These are phyloP conservation scores for Zaprionus taronus DNA, from an alignment of 1,140 invertebrate species.

Conservation along the genomic window DNA sequence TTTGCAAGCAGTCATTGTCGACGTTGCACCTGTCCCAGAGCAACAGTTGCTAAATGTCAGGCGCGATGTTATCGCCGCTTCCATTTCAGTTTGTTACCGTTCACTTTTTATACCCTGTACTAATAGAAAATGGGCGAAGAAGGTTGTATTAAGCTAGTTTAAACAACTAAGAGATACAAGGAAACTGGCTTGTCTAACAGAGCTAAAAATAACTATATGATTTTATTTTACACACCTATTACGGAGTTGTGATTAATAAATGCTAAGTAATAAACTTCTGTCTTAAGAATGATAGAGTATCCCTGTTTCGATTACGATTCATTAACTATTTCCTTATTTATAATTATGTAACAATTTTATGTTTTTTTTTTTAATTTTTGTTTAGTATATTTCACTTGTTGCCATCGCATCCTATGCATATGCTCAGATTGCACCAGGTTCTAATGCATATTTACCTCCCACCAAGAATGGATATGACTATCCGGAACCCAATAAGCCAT, in stretches of 20 bases:
- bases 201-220: too few relatives aligned
- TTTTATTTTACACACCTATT: too few relatives aligned
- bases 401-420: constrained; percentile 71
- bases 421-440: constrained; percentile 84
- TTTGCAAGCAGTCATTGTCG: constrained; percentile 36
- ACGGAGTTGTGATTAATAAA: neutral
- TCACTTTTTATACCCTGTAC: constrained; percentile 46
- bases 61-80: constrained; percentile 69
- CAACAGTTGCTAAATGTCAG: constrained; percentile 70
- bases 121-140: neutral
- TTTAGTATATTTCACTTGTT: constrained; percentile 65
- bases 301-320: neutral
- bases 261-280: neutral
- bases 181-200: too few relatives aligned
- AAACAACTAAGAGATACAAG: too few relatives aligned
- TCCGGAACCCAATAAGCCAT: constrained; percentile 73
- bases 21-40: constrained; percentile 53
- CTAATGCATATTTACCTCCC: constrained; percentile 88
- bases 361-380: constrained; percentile 1
- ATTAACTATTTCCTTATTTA: neutral
- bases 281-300: neutral
- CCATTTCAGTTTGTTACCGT: constrained; percentile 71
- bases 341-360: constrained; percentile 63
- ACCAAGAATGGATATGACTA: constrained; percentile 84
- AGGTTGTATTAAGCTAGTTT: neutral